Evolutionary conservation across 1,140 invertebrate species (phyloP).

Genomic region (Galleria mellonella): DNA sequence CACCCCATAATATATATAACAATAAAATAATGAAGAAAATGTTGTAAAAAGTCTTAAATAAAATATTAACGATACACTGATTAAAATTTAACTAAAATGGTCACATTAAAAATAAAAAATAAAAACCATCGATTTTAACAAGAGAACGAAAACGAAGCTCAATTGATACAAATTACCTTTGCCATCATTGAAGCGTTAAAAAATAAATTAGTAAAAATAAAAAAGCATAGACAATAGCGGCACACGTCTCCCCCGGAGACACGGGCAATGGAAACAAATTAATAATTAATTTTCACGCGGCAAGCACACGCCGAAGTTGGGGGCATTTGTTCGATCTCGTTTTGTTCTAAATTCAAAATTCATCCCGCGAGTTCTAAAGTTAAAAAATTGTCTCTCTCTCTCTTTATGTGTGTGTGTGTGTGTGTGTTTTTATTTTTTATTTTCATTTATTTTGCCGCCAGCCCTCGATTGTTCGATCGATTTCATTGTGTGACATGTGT

Average conservation of each 20-base stretch:
- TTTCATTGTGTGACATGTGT: not conserved
- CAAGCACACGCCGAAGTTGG: slow-evolving; percentile 35
- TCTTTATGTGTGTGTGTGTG: too few species aligned
- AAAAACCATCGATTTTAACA: not conserved
- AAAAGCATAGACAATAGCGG: slow-evolving; percentile 32
- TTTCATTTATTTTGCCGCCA: not conserved
- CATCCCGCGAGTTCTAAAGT: slow-evolving; percentile 41
- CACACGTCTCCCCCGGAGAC: slow-evolving; percentile 36
- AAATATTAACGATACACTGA: too few species aligned
- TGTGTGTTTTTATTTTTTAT: too few species aligned
- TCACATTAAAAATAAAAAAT: not conserved
- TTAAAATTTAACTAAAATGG: too few species aligned
- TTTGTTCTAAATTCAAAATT: slow-evolving; percentile 66
- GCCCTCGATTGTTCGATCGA: not conserved
- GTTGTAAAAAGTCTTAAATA: too few species aligned
- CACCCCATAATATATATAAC: too few species aligned
- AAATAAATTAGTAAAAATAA: slow-evolving; percentile 42
- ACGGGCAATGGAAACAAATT: slow-evolving; percentile 53
- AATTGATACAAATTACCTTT: slow-evolving; percentile 49
- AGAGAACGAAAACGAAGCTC: slow-evolving; percentile 5
- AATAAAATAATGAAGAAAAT: too few species aligned
- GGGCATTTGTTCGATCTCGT: slow-evolving; percentile 52
- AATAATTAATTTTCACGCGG: slow-evolving; percentile 60
- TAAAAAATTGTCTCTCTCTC: slow-evolving; percentile 48
- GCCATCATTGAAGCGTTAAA: slow-evolving; percentile 48